Evolutionary conservation across 2,113 vertebrate species (phyloP), one percentile per base, ranked within the genome.

Genomic region (Noctilio leporinus): DNA sequence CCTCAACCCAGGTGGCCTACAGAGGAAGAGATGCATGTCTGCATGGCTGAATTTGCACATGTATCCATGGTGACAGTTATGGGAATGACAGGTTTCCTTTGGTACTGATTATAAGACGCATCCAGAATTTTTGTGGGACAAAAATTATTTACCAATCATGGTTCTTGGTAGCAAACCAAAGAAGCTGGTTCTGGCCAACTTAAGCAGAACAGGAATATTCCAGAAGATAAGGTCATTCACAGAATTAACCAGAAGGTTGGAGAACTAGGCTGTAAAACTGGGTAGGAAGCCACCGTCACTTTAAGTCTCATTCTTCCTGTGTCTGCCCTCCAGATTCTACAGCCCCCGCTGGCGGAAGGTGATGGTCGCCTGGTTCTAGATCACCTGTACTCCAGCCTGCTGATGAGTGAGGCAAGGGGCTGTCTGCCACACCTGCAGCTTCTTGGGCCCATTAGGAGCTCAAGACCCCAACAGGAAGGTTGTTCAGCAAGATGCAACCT

Each of bases 141-240:
- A 51, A 35, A 67, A 59, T 87, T 83, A 84, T 75, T 85, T 64
- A 75, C 53, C 65, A 81, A 1, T 51, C 7, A 0, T 53, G 24
- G 38, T 91, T 88, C 43, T 81, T 82, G 47, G 45, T 70, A 95
- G 30, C 82, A 86, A 76, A 82, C 28, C 83, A 86, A 67, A 95
- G 77, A 88, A 86, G 47, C 73, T 65, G 65, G 87, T 64, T 85
- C 87, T 95, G 38, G 62, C 47, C 70, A 85, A 65, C 24, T 20
- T 57, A 69, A 85, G 30, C 38, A 95, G n/a, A 72, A 86, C 80
- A 72, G n/a, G 35, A 65, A 43, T 69, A 75, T 77, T 73, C n/a
- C 33, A 51, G 38, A 86, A 78, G 35, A 53, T 70, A 38, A 59
- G 35, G 26, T 62, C 24, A 17, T 55, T 95, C 84, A 73, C 51